phyloP scores from a whole-genome alignment of 2,797 vertebrate genomes.

The Halcyon smyrnensis region DNA sequence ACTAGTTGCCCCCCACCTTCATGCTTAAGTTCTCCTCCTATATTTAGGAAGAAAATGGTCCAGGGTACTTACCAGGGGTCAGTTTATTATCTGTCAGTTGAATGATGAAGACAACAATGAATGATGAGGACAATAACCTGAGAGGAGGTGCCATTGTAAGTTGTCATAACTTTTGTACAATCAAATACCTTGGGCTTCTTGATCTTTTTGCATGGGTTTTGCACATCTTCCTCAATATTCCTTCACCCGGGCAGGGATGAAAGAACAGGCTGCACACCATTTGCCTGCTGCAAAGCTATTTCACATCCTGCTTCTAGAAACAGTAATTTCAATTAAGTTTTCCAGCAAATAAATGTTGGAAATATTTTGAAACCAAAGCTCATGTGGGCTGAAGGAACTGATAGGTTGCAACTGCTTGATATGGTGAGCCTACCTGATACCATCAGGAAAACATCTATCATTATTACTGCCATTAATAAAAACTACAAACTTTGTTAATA shows the following conservation, averaged over 20 bases:
- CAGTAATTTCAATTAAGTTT: conserved; percentile 16
- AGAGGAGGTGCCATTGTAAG: background rate
- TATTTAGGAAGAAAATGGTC: background rate
- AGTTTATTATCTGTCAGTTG: background rate
- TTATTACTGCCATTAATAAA: background rate
- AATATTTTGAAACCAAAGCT: background rate
- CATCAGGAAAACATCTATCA: background rate
- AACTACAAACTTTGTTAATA: background rate
- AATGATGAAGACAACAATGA: background rate
- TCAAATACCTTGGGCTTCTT: background rate
- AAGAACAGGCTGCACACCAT: background rate
- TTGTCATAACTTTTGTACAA: background rate
- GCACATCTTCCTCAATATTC: background rate
- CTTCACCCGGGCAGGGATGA: background rate
- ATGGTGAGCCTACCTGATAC: background rate
- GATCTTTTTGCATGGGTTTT: background rate
- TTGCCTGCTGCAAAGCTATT: conserved; percentile 10
- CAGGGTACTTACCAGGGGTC: background rate
- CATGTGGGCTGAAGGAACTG: background rate
- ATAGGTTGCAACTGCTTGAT: background rate
- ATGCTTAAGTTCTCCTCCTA: background rate
- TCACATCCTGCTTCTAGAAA: conserved; percentile 9
- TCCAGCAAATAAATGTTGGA: background rate
- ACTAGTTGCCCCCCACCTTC: background rate
- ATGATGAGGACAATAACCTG: background rate